phyloP scores from a whole-genome alignment of 1,140 invertebrate species.

The Zaprionus ghesquierei region DNA sequence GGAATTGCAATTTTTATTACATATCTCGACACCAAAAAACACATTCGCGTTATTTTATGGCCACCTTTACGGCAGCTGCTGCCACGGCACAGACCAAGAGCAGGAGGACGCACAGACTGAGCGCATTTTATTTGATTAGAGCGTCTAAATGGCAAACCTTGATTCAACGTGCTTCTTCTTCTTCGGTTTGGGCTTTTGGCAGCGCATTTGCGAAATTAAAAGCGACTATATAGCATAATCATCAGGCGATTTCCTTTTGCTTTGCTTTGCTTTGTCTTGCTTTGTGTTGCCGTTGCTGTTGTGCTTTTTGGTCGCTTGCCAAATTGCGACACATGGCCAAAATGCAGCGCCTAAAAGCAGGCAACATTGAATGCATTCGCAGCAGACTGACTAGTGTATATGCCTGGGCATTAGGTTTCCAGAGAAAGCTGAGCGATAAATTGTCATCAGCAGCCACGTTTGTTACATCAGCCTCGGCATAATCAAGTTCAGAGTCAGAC shows the following conservation, averaged over 20 bases:
- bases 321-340: conserved; percentile 23
- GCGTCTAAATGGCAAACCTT: conserved; percentile 36
- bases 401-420: background rate
- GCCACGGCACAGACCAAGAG: background rate
- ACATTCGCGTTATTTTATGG: conserved; percentile 56
- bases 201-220: conserved; percentile 76
- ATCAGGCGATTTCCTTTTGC: conserved; percentile 44
- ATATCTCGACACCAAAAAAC: conserved; percentile 36
- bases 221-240: conserved; percentile 64
- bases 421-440: too few relatives aligned
- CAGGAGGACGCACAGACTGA: background rate
- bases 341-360: conserved; percentile 12
- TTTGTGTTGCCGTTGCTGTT: background rate
- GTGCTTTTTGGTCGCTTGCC: conserved; percentile 20
- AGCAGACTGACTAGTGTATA: background rate
- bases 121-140: conserved; percentile 49
- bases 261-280: background rate
- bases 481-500: background rate
- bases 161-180: conserved; percentile 16
- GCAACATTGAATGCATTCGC: conserved; percentile 3
- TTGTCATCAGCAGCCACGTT: background rate
- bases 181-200: background rate
- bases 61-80: conserved; percentile 58
- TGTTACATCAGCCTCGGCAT: background rate
- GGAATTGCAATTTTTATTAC: conserved; percentile 72